Conservation (phyloP, 2,113 vertebrate species). For the Leiothrix lutea region DNA sequence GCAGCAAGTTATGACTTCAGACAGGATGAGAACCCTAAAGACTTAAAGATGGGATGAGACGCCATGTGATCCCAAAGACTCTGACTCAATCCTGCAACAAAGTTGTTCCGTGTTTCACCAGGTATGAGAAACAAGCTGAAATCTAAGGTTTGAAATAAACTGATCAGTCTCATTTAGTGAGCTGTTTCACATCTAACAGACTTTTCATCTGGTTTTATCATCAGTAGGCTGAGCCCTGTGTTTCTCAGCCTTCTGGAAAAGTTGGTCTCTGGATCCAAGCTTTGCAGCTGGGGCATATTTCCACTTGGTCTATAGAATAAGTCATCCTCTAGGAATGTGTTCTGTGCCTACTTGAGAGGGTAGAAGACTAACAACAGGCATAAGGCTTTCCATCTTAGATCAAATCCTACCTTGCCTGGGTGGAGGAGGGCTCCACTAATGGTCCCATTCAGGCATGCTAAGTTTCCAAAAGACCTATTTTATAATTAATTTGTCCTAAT, state of each 20-base stretch:
- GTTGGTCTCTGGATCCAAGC: neutral
- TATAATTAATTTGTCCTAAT: neutral
- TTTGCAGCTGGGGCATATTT: slow-evolving; percentile 28
- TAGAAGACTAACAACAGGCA: neutral
- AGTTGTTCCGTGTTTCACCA: neutral
- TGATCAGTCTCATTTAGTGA: neutral
- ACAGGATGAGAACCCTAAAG: neutral
- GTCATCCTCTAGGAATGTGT: neutral
- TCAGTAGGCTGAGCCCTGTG: neutral
- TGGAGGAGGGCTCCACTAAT: neutral
- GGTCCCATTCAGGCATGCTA: neutral
- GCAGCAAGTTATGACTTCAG: neutral
- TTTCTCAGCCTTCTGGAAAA: neutral
- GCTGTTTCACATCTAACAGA: neutral
- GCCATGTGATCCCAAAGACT: neutral
- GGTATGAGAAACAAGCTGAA: neutral
- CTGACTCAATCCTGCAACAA: neutral
- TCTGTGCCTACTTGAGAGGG: neutral
- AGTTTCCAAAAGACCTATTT: neutral
- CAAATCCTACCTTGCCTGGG: neutral
- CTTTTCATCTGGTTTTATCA: neutral
- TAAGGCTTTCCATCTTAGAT: neutral
- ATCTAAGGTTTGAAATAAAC: neutral
- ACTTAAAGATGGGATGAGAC: neutral
- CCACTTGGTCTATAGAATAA: neutral